Base-by-base conservation (phyloP, 1,140 invertebrate genomes). In the Cotesia chilonis region DNA sequence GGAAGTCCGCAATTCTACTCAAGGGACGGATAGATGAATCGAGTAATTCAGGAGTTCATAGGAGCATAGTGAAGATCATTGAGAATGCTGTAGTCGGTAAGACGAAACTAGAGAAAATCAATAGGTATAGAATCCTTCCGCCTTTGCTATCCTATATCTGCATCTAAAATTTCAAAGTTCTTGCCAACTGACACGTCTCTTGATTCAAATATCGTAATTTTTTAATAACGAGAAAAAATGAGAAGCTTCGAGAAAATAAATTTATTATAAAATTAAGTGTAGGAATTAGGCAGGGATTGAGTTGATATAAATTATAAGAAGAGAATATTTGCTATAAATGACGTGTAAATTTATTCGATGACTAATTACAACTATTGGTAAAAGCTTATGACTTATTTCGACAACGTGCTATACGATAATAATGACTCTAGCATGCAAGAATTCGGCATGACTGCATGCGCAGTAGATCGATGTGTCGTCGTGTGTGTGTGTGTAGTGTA, bases 181-280 rank as follows among this genome's bases (percentile, higher is more conserved):
- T 10, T 10, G 28, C 54, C 54, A 57, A 14, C 54, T 35, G 14
- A 28, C 4, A 61, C 59, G 28, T 28, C 14, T 61, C 14, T 61
- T 35, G 10, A 35, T 28, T 65, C 36, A n/a, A 65, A 65, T 65
- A 14, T 65, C 63, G 63, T 20, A 65, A 65, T 65, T 65, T 65
- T 65, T 65, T 41, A 35, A 65, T 65, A 65, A 65, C 38, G 63
- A 65, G 63, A 65, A 47, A 65, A 65, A 37, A 47, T 59, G 54
- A 41, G 59, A 60, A 70, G 36, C 5, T 14, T 38, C 36, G 28
- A 57, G 37, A n/a, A 4, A 17, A 66, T 36, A 66, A 14, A 38
- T 47, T 47, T 47, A 47, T 47, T 47, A 9, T 10, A 47, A 6
- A 2, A 1, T 47, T 10, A 47, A 14, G 14, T 17, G 17, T 17